Evolutionary conservation across 2,888 invertebrate genomes (phyloP).

Genomic region (Ectemnius lituratus): DNA sequence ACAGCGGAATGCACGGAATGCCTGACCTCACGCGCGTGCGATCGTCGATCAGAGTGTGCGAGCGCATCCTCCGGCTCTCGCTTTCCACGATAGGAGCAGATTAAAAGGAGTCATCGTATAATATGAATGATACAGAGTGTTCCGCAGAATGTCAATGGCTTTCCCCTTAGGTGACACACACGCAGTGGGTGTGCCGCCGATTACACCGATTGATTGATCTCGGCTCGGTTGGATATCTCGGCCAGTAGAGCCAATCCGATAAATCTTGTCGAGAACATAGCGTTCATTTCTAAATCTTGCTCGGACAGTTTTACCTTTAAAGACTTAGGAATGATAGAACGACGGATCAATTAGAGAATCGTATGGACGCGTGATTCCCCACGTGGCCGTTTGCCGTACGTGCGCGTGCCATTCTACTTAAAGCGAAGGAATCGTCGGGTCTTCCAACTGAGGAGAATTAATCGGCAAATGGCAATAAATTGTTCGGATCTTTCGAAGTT

Average conservation of each 20-base stretch:
- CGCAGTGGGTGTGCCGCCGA: constrained; percentile 53
- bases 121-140: constrained; percentile 9
- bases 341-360: no score
- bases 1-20: constrained; percentile 16
- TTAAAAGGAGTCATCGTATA: constrained; percentile 6
- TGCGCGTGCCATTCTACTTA: constrained; percentile 23
- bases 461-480: constrained; percentile 8
- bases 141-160: constrained; percentile 13
- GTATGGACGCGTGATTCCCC: constrained; percentile 49
- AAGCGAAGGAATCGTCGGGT: constrained; percentile 10
- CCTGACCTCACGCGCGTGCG: constrained; percentile 25
- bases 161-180: constrained; percentile 25
- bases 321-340: no score
- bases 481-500: constrained; percentile 16
- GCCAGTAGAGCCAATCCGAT: background rate
- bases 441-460: background rate
- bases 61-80: constrained; percentile 43
- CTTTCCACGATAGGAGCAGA: constrained; percentile 15
- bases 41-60: constrained; percentile 11
- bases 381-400: constrained; percentile 45
- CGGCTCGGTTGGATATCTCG: background rate
- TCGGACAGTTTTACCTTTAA: no score
- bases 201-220: background rate
- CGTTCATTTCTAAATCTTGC: no score
- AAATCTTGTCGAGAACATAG: background rate